These are phyloP conservation scores for Ceramica pisi DNA, from an alignment of 2,888 invertebrate genomes.

Conservation along the genomic window DNA sequence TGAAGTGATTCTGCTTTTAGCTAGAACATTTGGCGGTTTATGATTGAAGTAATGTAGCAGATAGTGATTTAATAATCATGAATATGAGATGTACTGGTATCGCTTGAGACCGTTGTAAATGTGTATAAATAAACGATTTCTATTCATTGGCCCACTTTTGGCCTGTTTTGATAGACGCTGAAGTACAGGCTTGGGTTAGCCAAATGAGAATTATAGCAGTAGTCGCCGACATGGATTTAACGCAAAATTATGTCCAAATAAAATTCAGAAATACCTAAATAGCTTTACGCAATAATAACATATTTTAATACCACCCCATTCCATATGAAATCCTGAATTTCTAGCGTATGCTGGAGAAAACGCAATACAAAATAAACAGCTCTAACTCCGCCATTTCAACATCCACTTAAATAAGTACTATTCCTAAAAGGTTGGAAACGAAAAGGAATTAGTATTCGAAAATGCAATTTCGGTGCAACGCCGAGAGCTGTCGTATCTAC, in stretches of 20 bases:
- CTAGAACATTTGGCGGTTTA: slow-evolving; percentile 62
- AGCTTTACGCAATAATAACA: not conserved
- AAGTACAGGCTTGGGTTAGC: not conserved
- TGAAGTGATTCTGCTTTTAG: slow-evolving; percentile 63
- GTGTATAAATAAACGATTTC: slow-evolving; percentile 55
- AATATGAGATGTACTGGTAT: slow-evolving; percentile 52
- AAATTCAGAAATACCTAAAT: not conserved
- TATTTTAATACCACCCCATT: not conserved
- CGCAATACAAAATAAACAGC: slow-evolving; percentile 33
- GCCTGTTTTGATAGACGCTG: slow-evolving; percentile 18
- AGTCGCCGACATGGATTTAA: too few relatives aligned
- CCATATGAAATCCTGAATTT: not conserved
- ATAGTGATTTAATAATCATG: slow-evolving; percentile 63
- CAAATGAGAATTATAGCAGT: not conserved
- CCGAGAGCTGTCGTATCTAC: slow-evolving; percentile 77
- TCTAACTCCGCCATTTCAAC: slow-evolving; percentile 49
- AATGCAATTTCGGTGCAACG: slow-evolving; percentile 90
- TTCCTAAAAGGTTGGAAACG: slow-evolving; percentile 73
- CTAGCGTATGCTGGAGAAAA: slow-evolving; percentile 2
- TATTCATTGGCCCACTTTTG: slow-evolving; percentile 53
- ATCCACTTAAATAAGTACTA: slow-evolving; percentile 65
- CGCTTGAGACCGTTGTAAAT: slow-evolving; percentile 58
- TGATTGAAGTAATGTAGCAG: slow-evolving; percentile 58
- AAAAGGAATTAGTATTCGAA: slow-evolving; percentile 88
- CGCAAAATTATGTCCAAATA: not conserved